phyloP scores from a whole-genome alignment of 2,113 vertebrate species.

The Riparia riparia region DNA sequence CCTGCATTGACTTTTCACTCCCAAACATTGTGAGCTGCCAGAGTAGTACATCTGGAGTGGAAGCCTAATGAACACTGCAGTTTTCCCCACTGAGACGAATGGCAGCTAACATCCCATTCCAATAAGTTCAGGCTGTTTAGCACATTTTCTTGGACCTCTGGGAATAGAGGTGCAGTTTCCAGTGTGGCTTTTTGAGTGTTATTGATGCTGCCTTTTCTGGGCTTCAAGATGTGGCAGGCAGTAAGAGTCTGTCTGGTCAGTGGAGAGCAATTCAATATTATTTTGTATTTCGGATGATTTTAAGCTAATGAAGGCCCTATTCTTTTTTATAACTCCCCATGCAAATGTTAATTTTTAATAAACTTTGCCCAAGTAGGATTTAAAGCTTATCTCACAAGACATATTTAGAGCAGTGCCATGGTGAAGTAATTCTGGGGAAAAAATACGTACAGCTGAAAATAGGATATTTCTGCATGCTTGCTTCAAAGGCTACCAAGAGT shows the following conservation, averaged over 20 bases:
- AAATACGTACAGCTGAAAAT: constrained; percentile 65
- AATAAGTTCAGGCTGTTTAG: neutral
- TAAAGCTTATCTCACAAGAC: constrained; percentile 76
- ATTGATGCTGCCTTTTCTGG: neutral
- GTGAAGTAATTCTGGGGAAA: constrained; percentile 64
- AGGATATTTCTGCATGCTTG: constrained; percentile 72
- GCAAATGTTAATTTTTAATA: constrained; percentile 78
- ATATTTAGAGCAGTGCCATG: constrained; percentile 72
- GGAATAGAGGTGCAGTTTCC: neutral
- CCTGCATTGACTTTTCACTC: neutral
- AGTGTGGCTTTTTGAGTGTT: neutral
- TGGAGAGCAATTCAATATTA: constrained; percentile 10
- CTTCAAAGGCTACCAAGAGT: constrained; percentile 56
- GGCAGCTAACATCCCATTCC: neutral
- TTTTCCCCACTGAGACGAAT: neutral
- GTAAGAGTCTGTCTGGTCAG: neutral
- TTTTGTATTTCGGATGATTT: constrained; percentile 21
- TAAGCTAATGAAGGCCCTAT: constrained; percentile 59
- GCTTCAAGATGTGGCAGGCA: neutral
- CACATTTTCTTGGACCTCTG: neutral
- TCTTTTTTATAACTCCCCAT: constrained; percentile 30
- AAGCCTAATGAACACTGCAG: neutral
- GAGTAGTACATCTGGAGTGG: neutral
- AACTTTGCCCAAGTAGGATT: constrained; percentile 74
- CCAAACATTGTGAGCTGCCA: neutral